Evolutionary conservation across 2,797 vertebrate genomes (phyloP).

Genomic region (Falco naumanni): DNA sequence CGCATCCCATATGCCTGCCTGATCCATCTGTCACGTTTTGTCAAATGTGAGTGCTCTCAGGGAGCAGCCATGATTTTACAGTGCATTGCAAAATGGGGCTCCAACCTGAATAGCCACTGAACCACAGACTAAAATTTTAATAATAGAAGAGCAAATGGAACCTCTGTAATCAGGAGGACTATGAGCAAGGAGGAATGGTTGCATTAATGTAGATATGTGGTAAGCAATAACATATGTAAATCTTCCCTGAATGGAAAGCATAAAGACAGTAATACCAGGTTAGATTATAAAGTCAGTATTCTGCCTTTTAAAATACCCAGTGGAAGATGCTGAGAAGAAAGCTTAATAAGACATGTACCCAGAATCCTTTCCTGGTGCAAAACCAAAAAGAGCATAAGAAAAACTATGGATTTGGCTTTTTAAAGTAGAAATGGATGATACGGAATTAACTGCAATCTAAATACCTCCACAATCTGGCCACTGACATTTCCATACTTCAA

Average conservation of each 20-base stretch:
- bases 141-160: slow-evolving; percentile 4
- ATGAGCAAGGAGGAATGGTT: neutral
- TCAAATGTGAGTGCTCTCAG: neutral
- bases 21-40: slow-evolving; percentile 56
- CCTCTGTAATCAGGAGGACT: neutral
- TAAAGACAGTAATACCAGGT: neutral
- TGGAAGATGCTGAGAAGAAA: neutral
- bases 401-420: neutral
- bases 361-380: neutral
- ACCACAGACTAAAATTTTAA: slow-evolving; percentile 23
- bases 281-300: neutral
- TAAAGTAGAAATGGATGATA: neutral
- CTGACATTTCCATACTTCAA: neutral
- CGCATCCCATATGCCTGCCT: slow-evolving; percentile 47
- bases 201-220: neutral
- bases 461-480: neutral
- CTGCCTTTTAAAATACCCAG: neutral
- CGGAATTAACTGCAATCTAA: neutral
- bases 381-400: neutral
- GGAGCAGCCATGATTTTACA: slow-evolving; percentile 32
- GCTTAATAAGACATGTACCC: neutral
- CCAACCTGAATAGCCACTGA: slow-evolving; percentile 46
- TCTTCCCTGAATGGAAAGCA: neutral
- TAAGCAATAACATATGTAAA: neutral
- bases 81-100: neutral